Conservation (phyloP, 2,797 vertebrate genomes). For the Emys orbicularis region DNA sequence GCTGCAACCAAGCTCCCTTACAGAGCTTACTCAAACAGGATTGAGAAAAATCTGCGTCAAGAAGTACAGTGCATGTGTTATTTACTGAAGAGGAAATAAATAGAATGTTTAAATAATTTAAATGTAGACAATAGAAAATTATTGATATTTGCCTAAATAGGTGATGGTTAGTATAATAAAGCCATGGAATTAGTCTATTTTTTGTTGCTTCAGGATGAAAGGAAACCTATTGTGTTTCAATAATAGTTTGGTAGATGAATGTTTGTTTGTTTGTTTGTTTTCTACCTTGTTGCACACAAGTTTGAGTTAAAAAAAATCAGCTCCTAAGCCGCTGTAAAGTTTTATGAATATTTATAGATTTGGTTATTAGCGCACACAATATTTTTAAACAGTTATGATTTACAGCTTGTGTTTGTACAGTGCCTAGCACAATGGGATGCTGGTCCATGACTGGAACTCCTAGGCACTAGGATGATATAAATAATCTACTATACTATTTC, state of each 20-base stretch:
- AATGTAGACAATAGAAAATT: background rate
- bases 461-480: background rate
- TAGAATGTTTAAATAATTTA: background rate
- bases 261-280: slow-evolving; percentile 24
- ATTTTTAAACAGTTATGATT: background rate
- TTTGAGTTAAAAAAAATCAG: background rate
- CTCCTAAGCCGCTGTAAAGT: background rate
- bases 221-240: background rate
- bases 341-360: background rate
- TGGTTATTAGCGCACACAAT: accelerated
- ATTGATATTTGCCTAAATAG: background rate
- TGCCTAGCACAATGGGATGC: background rate
- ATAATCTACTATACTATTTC: background rate
- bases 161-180: background rate
- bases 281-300: background rate
- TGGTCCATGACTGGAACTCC: background rate
- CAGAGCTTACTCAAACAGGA: background rate
- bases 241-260: background rate
- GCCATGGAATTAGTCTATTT: background rate
- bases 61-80: background rate
- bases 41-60: background rate
- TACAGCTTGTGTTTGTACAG: background rate
- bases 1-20: background rate
- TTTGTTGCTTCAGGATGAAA: background rate
- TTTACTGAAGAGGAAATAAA: background rate